Percentiles rank a stretch among this genome's conserved stretches.
Conservation (phyloP, 35 echinoderm and acorn worm species). For the Apostichopus japonicus region DNA sequence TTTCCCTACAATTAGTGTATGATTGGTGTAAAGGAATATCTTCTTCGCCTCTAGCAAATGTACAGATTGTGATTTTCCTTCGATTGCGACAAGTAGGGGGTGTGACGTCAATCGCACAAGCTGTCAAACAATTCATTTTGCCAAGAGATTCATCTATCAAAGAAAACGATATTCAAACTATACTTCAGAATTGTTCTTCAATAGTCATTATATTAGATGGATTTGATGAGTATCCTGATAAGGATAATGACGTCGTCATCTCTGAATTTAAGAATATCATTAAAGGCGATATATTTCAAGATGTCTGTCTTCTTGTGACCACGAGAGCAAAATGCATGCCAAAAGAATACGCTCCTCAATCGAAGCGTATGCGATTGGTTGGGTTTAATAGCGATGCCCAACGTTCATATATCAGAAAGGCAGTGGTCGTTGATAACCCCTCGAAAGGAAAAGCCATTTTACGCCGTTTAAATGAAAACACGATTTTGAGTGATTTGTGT, state of each 20-base stretch:
- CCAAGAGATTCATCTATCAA: not conserved
- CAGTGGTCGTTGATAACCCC: not conserved
- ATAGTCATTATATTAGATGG: not conserved
- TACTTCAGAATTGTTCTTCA: not conserved
- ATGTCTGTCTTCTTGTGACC: not conserved
- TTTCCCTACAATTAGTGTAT: not conserved
- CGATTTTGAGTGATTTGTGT: not conserved
- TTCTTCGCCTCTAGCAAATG: not conserved
- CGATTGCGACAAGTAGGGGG: not conserved
- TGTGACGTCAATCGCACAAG: not conserved
- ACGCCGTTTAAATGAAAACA: not conserved
- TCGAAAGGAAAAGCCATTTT: not conserved
- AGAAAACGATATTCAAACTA: not conserved
- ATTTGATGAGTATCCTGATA: constrained; percentile 13
- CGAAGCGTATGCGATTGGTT: not conserved
- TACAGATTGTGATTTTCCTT: not conserved
- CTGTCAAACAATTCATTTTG: not conserved
- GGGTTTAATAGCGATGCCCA: not conserved
- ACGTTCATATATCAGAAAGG: not conserved
- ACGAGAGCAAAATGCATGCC: not conserved
- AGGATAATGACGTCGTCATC: not conserved
- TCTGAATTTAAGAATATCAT: not conserved
- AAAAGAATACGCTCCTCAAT: not conserved
- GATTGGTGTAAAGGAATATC: not conserved
- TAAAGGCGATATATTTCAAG: not conserved